phyloP scores from a whole-genome alignment of 2,797 vertebrate genomes.

The Chrosomus eos region DNA sequence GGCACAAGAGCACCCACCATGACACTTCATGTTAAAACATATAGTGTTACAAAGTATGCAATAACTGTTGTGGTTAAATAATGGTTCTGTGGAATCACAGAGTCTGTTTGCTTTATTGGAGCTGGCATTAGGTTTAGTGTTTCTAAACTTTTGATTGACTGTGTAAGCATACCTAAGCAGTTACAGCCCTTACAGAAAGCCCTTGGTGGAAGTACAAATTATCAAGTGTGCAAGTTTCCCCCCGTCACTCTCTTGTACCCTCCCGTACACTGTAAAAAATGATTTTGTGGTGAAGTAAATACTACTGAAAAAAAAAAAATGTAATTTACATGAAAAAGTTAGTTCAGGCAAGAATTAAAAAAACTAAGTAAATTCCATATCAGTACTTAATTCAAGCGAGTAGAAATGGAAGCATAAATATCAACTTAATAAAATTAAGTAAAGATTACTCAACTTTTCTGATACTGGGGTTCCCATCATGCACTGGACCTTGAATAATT shows the following conservation, averaged over 20 bases:
- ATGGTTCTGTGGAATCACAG: neutral
- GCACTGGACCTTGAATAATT: no score
- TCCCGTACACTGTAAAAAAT: no score
- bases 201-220: constrained; percentile 15
- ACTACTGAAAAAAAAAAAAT: no score
- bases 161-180: constrained; percentile 23
- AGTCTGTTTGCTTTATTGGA: constrained; percentile 31
- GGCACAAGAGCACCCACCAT: neutral
- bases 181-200: constrained; percentile 41
- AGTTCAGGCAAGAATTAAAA: no score
- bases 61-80: neutral
- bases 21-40: neutral
- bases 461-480: no score
- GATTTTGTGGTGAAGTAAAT: no score
- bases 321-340: no score
- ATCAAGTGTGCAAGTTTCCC: constrained; percentile 31
- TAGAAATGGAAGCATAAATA: no score
- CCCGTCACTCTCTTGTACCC: neutral
- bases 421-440: no score
- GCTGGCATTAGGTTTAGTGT: constrained; percentile 18
- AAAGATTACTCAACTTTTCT: no score
- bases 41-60: neutral
- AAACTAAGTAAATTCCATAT: no score
- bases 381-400: no score
- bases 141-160: constrained; percentile 30